Evolutionary conservation across 1,140 invertebrate genomes (phyloP).

Genomic region (Drosophila rhopaloa): DNA sequence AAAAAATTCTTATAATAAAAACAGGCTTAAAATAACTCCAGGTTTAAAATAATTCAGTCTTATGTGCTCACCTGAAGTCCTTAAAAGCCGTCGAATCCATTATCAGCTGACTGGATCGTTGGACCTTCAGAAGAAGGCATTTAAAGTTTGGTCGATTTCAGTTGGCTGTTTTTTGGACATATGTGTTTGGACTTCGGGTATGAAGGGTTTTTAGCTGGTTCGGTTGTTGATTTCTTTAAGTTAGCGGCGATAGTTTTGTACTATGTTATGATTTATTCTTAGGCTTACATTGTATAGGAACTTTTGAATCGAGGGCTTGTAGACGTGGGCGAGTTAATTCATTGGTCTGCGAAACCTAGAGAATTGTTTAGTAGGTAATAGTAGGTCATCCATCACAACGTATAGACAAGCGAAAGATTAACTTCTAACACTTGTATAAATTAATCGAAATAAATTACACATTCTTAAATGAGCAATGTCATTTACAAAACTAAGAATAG

Average conservation of each 20-base stretch:
- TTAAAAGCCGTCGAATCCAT: conserved; percentile 7
- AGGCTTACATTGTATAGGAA: conserved; percentile 75
- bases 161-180: neutral
- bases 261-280: conserved; percentile 48
- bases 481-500: too few relatives aligned
- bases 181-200: conserved; percentile 11
- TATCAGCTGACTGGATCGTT: conserved; percentile 9
- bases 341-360: conserved; percentile 47
- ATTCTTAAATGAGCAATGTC: too few relatives aligned
- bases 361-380: neutral
- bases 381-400: neutral
- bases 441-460: too few relatives aligned
- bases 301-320: conserved; percentile 57
- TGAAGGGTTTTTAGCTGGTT: conserved; percentile 4
- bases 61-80: conserved; percentile 7
- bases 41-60: too few relatives aligned
- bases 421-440: too few relatives aligned
- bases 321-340: conserved; percentile 33
- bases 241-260: conserved; percentile 54
- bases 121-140: conserved; percentile 11
- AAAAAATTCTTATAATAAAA: too few relatives aligned
- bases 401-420: neutral
- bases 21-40: too few relatives aligned
- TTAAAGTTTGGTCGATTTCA: conserved; percentile 3
- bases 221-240: conserved; percentile 15